A percentile compares a stretch with the other conserved stretches of the same genome.
phyloP scores from a whole-genome alignment of 2,113 vertebrate species.

The Psilopsiagon aymara region DNA sequence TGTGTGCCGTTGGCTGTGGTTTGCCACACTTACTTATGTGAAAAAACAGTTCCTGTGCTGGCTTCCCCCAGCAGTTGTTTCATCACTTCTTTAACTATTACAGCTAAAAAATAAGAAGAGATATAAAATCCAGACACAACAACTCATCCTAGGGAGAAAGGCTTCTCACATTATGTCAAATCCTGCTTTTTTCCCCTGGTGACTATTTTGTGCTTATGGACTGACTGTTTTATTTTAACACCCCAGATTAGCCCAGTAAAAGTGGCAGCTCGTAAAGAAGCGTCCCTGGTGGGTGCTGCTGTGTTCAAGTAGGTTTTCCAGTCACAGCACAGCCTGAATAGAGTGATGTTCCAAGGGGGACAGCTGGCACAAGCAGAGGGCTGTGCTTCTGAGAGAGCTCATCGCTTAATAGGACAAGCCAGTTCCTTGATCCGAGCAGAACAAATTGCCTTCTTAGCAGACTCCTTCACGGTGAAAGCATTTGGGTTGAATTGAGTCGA shows the following conservation, averaged over 20 bases:
- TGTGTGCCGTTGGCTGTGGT: accelerated
- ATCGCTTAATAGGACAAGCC: conserved; percentile 51
- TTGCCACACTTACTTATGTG: neutral
- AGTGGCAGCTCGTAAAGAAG: neutral
- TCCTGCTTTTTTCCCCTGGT: neutral
- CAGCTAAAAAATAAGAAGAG: neutral
- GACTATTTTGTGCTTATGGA: neutral
- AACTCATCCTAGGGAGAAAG: neutral
- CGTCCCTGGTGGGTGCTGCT: neutral
- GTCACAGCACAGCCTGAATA: neutral
- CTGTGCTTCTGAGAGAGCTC: neutral
- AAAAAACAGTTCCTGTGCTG: neutral
- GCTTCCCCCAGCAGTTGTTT: neutral
- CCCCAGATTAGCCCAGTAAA: neutral
- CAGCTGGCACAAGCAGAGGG: neutral
- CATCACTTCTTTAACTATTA: neutral
- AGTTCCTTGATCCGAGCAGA: conserved; percentile 52
- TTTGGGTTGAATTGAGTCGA: conserved; percentile 10
- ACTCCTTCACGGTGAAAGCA: conserved; percentile 67
- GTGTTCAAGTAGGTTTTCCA: neutral
- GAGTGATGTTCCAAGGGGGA: neutral
- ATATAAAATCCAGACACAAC: neutral
- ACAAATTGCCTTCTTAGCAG: conserved; percentile 68
- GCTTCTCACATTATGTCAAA: neutral
- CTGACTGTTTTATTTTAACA: conserved; percentile 14